Evolutionary conservation across 2,113 vertebrate species (phyloP), one percentile per base, ranked within the genome.

Genomic region (Calypte anna): DNA sequence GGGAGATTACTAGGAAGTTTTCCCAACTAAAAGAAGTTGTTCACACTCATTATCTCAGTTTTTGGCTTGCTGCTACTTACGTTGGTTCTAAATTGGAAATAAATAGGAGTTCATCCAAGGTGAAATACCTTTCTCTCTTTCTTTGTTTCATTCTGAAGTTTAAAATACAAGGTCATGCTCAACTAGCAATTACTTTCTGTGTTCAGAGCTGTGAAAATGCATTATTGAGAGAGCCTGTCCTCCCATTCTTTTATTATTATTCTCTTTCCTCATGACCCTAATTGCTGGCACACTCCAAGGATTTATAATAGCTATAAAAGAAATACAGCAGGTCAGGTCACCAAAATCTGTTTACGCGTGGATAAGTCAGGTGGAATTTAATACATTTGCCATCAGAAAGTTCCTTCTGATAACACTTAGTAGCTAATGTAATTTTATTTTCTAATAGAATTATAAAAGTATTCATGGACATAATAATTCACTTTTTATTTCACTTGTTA

Each of bases 231-330:
- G 54, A 92, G 89, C 51, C 9, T 92, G 46, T 87, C 91, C 79
- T 91, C 87, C 80, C 63, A 82, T 64, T 55, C 51, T 94, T 97
- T 79, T 90, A 90, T 83, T 76, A 64, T 92, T 95, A 92, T 96
- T 81, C 33, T 88, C 22, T 67, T 93, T 83, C 46, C 88, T 76
- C 44, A 59, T 76, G 9, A 46, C 66, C 68, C 76, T 97, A 94
- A 93, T 94, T 96, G 33, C 63, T 92, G 58, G 22, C 40, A 81
- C 27, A 92, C 44, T 87, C 96, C 73, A 93, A 62, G 93, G 78
- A 7, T 95, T 96, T 83, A 90, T 75, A 63, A 30, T 53, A 90
- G 73, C 73, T 61, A 84, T 94, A 74, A 95, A 96, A 94, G 82
- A 93, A 97, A 96, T 84, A 31, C 44, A 92, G 74, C 69, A 59